phyloP scores from a whole-genome alignment of 1,140 invertebrate species.

The Drosophila kurseongensis region DNA sequence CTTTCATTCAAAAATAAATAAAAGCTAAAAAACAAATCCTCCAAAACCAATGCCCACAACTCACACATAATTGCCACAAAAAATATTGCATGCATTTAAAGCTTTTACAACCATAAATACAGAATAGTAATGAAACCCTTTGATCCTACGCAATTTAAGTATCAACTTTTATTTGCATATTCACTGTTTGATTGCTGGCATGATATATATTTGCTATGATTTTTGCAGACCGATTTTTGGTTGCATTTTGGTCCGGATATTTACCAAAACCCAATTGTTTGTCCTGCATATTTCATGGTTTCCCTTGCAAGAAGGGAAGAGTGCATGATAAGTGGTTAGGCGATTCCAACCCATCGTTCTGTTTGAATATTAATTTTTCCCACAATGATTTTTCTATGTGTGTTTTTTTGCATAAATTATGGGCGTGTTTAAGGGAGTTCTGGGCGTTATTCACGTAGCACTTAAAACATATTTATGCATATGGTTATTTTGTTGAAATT shows the following conservation, averaged over 20 bases:
- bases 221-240: slow-evolving; percentile 46
- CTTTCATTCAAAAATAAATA: neutral
- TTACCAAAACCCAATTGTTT: slow-evolving; percentile 52
- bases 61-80: slow-evolving; percentile 13
- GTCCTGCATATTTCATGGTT: slow-evolving; percentile 49
- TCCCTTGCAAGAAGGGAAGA: neutral
- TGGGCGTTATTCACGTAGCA: slow-evolving; percentile 26
- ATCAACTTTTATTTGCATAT: slow-evolving; percentile 40
- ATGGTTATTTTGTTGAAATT: slow-evolving; percentile 47
- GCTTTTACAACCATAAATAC: slow-evolving; percentile 17
- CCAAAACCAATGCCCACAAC: neutral
- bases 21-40: neutral
- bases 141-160: slow-evolving; percentile 37
- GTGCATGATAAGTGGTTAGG: neutral
- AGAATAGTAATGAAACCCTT: slow-evolving; percentile 20
- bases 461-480: slow-evolving; percentile 61
- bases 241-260: slow-evolving; percentile 35
- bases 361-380: slow-evolving; percentile 36
- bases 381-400: slow-evolving; percentile 7
- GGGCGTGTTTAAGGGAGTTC: slow-evolving; percentile 41
- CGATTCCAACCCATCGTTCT: slow-evolving; percentile 1
- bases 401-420: slow-evolving; percentile 61
- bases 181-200: slow-evolving; percentile 47
- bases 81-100: slow-evolving; percentile 33
- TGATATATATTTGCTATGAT: slow-evolving; percentile 47